These are phyloP conservation scores for Bombus huntii DNA, from an alignment of 1,140 invertebrate species.

Conservation along the genomic window DNA sequence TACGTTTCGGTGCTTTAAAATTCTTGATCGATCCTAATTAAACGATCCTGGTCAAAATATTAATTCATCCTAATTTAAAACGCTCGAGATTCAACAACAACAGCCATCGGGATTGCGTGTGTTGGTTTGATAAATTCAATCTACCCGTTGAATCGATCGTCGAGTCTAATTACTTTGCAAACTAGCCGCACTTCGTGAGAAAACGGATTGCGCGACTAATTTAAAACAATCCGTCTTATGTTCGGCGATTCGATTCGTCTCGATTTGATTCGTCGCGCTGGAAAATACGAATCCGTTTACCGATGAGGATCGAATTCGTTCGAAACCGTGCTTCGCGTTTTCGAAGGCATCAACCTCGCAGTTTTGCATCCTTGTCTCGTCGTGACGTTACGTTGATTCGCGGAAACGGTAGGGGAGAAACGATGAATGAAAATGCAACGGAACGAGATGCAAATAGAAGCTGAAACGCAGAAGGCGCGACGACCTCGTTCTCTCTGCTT, in stretches of 20 bases:
- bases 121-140: conserved; percentile 28
- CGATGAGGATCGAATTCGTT: no score
- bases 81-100: not conserved
- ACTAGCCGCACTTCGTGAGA: not conserved
- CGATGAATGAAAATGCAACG: conserved; percentile 46
- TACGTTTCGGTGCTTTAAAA: not conserved
- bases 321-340: no score
- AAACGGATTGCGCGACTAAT: not conserved
- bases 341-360: no score
- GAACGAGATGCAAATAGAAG: conserved; percentile 31
- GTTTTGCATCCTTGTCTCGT: not conserved
- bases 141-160: conserved; percentile 10
- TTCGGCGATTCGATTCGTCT: not conserved
- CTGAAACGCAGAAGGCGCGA: conserved; percentile 21
- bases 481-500: conserved; percentile 79
- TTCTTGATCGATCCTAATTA: not conserved
- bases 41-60: not conserved
- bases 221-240: conserved; percentile 46
- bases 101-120: not conserved
- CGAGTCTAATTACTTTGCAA: conserved; percentile 41
- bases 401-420: conserved; percentile 22
- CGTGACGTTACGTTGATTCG: conserved; percentile 14
- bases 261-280: not conserved
- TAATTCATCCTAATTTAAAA: not conserved
- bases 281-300: no score